Percentiles rank a stretch among this genome's conserved stretches.
These are phyloP conservation scores for Drosophila arizonae DNA, from an alignment of 1,140 invertebrate genomes.

Conservation along the genomic window DNA sequence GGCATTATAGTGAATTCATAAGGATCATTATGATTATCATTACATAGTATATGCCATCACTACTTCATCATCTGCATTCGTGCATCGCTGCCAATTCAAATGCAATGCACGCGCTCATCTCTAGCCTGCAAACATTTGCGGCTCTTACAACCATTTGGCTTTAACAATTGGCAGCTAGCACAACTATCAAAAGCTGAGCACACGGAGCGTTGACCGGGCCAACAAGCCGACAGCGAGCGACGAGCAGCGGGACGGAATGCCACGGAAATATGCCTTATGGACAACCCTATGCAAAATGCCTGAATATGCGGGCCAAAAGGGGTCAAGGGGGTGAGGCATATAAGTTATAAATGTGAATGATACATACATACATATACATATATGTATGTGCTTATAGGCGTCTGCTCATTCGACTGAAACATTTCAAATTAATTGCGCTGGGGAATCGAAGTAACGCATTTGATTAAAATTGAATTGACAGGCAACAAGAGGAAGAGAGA, in stretches of 20 bases:
- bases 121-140: neutral
- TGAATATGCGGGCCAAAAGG: neutral
- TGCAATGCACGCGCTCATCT: neutral
- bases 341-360: neutral
- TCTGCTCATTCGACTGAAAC: constrained; percentile 64
- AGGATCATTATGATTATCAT: too few relatives aligned
- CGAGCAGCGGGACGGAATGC: constrained; percentile 6
- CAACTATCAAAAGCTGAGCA: constrained; percentile 12
- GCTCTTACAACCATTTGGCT: constrained; percentile 68
- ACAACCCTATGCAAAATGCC: constrained; percentile 14
- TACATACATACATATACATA: neutral
- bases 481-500: neutral
- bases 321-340: neutral
- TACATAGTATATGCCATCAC: too few relatives aligned
- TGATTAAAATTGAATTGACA: constrained; percentile 80
- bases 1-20: too few relatives aligned
- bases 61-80: neutral
- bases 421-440: constrained; percentile 80
- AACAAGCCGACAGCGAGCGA: neutral
- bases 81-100: neutral
- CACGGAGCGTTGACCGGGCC: constrained; percentile 60
- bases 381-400: neutral
- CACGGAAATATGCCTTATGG: constrained; percentile 10
- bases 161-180: constrained; percentile 74
- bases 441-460: constrained; percentile 79